Conservation (phyloP, 2,797 vertebrate genomes). For the Phoeniculus purpureus region DNA sequence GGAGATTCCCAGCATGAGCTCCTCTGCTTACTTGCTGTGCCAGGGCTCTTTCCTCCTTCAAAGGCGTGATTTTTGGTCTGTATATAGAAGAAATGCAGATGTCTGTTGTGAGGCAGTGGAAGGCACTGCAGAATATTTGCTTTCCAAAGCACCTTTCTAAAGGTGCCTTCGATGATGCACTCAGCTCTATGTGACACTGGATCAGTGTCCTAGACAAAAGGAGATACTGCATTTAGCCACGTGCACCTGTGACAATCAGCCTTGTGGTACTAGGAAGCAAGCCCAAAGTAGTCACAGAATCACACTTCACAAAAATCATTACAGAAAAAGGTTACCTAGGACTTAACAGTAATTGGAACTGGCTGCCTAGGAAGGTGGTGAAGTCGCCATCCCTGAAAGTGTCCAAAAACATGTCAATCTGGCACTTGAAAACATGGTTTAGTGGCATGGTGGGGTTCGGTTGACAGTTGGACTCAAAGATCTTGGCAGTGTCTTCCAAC, state of each 20-base stretch:
- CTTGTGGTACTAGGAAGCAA: background rate
- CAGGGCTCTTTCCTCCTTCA: background rate
- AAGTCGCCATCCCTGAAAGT: too few relatives aligned
- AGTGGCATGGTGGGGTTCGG: too few relatives aligned
- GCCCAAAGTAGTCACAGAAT: background rate
- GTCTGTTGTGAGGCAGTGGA: slow-evolving; percentile 8
- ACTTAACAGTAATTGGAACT: background rate
- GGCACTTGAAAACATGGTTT: too few relatives aligned
- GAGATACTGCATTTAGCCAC: background rate
- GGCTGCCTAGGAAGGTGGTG: too few relatives aligned
- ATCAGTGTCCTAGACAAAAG: background rate
- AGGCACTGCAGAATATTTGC: background rate
- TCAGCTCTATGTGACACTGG: background rate
- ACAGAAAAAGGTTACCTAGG: background rate
- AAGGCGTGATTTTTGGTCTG: background rate
- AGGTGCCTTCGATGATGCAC: background rate
- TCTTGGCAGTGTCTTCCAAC: too few relatives aligned
- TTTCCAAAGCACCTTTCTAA: slow-evolving; percentile 4
- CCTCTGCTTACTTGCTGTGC: background rate
- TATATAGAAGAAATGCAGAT: slow-evolving; percentile 48
- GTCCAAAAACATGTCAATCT: too few relatives aligned
- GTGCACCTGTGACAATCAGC: background rate
- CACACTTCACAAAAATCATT: background rate
- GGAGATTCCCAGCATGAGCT: background rate
- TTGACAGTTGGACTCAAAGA: too few relatives aligned